These are phyloP conservation scores for Sciurus vulgaris DNA, from an alignment of 2,797 vertebrate species.

Conservation along the genomic window DNA sequence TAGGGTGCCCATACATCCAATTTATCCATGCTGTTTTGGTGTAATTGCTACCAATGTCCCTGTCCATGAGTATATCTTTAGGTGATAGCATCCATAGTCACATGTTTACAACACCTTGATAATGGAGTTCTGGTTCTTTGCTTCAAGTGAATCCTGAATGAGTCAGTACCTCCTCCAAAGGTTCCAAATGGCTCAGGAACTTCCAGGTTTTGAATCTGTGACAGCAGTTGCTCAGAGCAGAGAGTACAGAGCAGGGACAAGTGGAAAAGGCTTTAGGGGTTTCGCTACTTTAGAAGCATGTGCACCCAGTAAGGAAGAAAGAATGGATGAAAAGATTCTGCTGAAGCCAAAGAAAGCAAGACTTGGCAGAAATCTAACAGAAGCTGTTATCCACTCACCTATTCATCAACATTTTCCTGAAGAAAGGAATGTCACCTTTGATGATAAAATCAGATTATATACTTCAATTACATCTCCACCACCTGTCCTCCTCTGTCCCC, in stretches of 20 bases:
- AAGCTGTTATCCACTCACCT: not conserved
- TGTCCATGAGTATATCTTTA: not conserved
- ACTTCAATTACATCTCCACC: not conserved
- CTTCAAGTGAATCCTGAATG: not conserved
- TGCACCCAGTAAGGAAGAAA: not conserved
- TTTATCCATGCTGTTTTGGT: not conserved
- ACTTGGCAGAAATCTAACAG: not conserved
- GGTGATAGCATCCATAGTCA: not conserved
- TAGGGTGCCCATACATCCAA: not conserved
- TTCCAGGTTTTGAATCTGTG: not conserved
- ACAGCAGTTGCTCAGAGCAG: not conserved
- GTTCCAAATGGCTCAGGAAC: not conserved
- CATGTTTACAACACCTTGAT: not conserved
- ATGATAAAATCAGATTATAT: not conserved
- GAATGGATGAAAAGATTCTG: not conserved
- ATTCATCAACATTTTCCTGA: not conserved
- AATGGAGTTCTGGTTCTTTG: not conserved
- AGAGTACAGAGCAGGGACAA: not conserved
- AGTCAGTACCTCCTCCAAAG: not conserved
- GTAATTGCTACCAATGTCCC: not conserved
- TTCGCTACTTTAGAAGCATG: not conserved
- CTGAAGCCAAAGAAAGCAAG: not conserved
- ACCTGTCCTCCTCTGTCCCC: not conserved
- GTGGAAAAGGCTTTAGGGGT: not conserved
- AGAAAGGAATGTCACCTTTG: not conserved